Base-by-base conservation (phyloP, 2,113 vertebrate species). In the Butorides virescens region DNA sequence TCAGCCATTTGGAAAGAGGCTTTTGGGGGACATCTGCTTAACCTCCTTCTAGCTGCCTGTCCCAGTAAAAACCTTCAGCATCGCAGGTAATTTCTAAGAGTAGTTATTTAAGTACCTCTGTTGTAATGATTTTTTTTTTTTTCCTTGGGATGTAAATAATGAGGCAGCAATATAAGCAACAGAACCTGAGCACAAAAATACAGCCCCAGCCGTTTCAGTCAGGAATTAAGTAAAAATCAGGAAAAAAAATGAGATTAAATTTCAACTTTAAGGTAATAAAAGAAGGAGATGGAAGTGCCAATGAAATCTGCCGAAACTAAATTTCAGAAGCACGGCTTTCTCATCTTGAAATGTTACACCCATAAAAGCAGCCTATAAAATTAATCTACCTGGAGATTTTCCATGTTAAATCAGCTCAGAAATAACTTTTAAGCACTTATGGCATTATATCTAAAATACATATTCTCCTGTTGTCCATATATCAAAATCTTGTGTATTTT, bases 311-410 rank as follows among this genome's bases (percentile, higher is more conserved):
- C 89, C 16, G 42, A 96, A 97, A 95, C 93, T 29, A 96, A 95
- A 73, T 96, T 94, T 80, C 91, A 95, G 92, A 96, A 97, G 86
- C 97, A 94, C 46, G 15, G 91, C 92, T 97, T 97, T 94, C 92
- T 97, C 96, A 88, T 97, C 94, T 94, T 96, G 95, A 98, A 98
- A 98, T 96, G 97, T 95, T 96, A 83, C 80, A 93, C 74, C 86
- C 84, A 95, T 97, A 97, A 97, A 98, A 94, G 87, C 67, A 94
- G 73, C 81, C 94, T 91, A 90, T 97, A 97, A 97, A 97, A 97
- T 97, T 96, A 93, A 97, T 96, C 96, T 97, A 79, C 96, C 96
- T 98, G 96, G 95, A 95, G 55, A 73, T 95, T 97, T 95, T 94
- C 95, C 91, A 84, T 82, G 90, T 97, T 92, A 96, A 97, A 93